phyloP scores from a whole-genome alignment of 2,888 invertebrate species.

The Caenorhabditis sp. region DNA sequence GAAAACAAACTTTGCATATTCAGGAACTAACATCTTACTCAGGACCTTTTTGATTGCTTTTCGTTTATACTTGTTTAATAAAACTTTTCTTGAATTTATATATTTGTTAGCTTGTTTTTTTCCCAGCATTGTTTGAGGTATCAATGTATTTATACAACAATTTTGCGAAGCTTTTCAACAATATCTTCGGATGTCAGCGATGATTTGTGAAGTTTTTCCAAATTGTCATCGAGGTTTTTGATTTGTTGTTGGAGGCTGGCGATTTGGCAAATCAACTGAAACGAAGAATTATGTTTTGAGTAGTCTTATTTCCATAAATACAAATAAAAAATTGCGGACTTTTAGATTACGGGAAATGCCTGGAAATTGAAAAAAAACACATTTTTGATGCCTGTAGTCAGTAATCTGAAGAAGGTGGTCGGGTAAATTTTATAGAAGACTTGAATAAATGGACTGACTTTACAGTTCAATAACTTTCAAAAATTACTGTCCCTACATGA shows the following conservation, averaged over 20 bases:
- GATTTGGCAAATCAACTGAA: slow-evolving; percentile 6
- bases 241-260: not conserved
- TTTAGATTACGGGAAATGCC: too few relatives aligned
- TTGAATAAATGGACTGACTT: too few relatives aligned
- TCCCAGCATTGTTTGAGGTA: too few relatives aligned
- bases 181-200: not conserved
- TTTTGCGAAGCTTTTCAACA: not conserved
- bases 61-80: not conserved
- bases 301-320: too few relatives aligned
- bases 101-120: not conserved
- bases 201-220: not conserved
- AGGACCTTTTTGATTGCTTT: not conserved
- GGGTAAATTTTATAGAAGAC: too few relatives aligned
- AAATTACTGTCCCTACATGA: too few relatives aligned
- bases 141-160: slow-evolving; percentile 1
- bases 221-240: not conserved
- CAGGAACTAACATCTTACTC: slow-evolving; percentile 6
- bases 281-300: too few relatives aligned
- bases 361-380: too few relatives aligned
- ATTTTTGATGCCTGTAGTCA: too few relatives aligned
- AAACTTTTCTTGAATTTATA: not conserved
- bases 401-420: too few relatives aligned
- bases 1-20: not conserved
- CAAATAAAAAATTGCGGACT: too few relatives aligned
- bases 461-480: too few relatives aligned